Percentiles rank a stretch among this genome's conserved stretches.
Conservation (phyloP, 2,888 invertebrate species). For the Athetis lepigone region DNA sequence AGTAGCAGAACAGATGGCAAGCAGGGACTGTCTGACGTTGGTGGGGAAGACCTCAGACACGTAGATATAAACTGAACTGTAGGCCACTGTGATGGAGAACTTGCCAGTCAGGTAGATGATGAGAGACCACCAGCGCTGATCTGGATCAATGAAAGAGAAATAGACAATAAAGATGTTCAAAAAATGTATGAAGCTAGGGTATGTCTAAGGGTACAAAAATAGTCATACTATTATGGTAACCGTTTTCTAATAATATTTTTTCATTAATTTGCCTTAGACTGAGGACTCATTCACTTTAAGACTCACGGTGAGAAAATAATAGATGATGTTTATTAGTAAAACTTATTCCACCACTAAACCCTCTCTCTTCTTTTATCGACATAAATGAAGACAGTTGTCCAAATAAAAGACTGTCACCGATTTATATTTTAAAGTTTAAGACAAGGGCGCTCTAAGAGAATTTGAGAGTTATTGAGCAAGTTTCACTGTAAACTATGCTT, state of each 20-base stretch:
- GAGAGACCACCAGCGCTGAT: conserved; percentile 85
- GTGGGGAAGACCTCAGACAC: conserved; percentile 93
- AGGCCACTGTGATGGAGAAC: conserved; percentile 92
- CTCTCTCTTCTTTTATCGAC: no score
- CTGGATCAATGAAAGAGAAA: conserved; percentile 60
- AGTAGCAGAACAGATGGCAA: conserved; percentile 92
- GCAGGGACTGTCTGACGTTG: conserved; percentile 91
- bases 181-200: no score
- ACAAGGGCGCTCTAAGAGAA: background rate
- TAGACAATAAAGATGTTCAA: background rate
- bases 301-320: no score
- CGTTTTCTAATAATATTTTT: no score
- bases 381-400: no score
- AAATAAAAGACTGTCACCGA: no score
- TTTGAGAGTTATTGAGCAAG: background rate
- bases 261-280: no score
- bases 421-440: background rate
- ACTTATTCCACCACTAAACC: no score
- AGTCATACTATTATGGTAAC: no score
- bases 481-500: background rate
- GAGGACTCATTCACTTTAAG: no score
- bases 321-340: no score
- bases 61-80: conserved; percentile 92
- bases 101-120: conserved; percentile 91
- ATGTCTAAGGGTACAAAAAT: no score